Percentiles rank a stretch among this genome's conserved stretches.
Evolutionary conservation across 2,888 invertebrate genomes (phyloP).

Genomic region (Eupithecia centaureata): DNA sequence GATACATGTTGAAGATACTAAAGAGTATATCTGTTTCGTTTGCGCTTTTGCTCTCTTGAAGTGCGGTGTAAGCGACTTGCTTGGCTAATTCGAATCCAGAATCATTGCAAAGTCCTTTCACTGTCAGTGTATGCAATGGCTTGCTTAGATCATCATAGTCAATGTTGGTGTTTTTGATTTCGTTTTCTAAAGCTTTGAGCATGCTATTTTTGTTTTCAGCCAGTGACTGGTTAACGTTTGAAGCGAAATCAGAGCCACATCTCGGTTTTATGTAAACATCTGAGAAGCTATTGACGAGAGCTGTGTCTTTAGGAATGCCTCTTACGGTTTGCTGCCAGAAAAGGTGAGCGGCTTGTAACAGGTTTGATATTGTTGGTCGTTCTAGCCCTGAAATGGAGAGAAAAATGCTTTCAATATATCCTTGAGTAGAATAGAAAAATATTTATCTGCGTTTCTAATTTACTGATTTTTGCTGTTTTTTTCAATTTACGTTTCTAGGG

Average conservation of each 20-base stretch:
- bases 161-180: slow-evolving; percentile 46
- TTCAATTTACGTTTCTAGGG: background rate
- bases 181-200: slow-evolving; percentile 61
- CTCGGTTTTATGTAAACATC: slow-evolving; percentile 87
- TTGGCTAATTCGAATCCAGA: slow-evolving; percentile 79
- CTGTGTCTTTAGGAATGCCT: slow-evolving; percentile 82
- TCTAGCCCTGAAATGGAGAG: slow-evolving; percentile 78
- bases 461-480: no score
- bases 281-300: slow-evolving; percentile 83
- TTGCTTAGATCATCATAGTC: slow-evolving; percentile 32
- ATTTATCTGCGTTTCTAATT: no score
- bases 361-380: slow-evolving; percentile 85
- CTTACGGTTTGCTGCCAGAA: slow-evolving; percentile 86
- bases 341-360: slow-evolving; percentile 86
- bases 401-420: no score
- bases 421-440: no score
- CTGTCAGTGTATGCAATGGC: slow-evolving; percentile 64
- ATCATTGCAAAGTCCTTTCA: slow-evolving; percentile 78
- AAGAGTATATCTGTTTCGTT: slow-evolving; percentile 46
- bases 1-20: slow-evolving; percentile 60
- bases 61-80: slow-evolving; percentile 79
- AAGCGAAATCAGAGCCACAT: slow-evolving; percentile 69
- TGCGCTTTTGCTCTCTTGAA: slow-evolving; percentile 49
- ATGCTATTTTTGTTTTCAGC: slow-evolving; percentile 79
- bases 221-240: slow-evolving; percentile 68